Evolutionary conservation across 2,113 vertebrate genomes (phyloP), one percentile per base, ranked within the genome.

Genomic region (Dromaius novaehollandiae): DNA sequence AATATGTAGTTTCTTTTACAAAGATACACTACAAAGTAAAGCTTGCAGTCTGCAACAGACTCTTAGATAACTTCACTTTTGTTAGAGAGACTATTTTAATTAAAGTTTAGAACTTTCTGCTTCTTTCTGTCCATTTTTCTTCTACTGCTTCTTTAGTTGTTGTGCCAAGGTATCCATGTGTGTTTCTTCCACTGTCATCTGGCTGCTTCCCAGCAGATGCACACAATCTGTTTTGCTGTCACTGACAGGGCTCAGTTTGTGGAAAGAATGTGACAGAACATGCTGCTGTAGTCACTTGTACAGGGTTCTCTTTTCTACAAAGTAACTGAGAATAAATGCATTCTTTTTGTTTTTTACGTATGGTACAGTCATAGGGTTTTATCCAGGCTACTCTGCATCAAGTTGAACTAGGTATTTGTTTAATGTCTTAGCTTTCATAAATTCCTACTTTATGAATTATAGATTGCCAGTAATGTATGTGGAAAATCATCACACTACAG

Each of bases 161-260:
- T 98, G 98, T 99, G 99, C 99, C 99, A 99, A 99, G 98, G 98
- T 99, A 98, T 98, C 99, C 98, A 98, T 98, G 98, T 98, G 98
- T 98, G 95, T 98, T 98, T 99, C 98, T 99, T 99, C 98, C 98
- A 98, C 98, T 98, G 99, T 99, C 99, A 99, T 99, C 99, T 99
- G 99, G 98, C 98, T 98, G 97, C 90, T 98, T 99, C 99, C 98
- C 99, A 99, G 98, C 99, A 99, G 98, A 98, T 98, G 99, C 97
- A 98, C 98, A 98, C 98, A 98, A 98, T 98, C 98, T 98, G 98
- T 97, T 98, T 98, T 98, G 97, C 98, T 98, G 98, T 99, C 98
- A 98, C 97, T 98, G 97, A 98, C 98, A 98, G 98, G 97, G 96
- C 98, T 98, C 91, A 96, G 96, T 98, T 98, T 98, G 97, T 98